Percentiles rank a stretch among this genome's conserved stretches.
Conservation (phyloP, 2,888 invertebrate genomes). For the Dynastes grantii region DNA sequence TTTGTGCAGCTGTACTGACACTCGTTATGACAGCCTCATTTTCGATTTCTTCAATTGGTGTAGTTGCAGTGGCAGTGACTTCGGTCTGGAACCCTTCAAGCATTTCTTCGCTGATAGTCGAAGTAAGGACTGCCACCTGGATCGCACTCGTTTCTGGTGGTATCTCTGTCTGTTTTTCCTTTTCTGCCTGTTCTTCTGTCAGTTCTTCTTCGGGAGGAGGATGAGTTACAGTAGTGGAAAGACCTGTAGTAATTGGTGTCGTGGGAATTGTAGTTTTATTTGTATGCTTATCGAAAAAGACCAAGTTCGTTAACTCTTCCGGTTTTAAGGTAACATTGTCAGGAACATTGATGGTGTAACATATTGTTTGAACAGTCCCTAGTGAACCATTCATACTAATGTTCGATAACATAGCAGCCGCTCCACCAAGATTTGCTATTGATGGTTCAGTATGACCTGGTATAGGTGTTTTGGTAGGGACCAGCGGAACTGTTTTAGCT, state of each 20-base stretch:
- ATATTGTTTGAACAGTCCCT: neutral
- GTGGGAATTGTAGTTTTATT: conserved; percentile 14
- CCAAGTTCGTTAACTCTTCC: conserved; percentile 8
- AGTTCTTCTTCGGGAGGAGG: neutral
- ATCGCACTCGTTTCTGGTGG: neutral
- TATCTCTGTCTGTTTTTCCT: neutral
- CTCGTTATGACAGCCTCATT: neutral
- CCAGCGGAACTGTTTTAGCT: too few species aligned
- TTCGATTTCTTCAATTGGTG: neutral
- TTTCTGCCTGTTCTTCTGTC: neutral
- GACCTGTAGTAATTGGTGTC: neutral
- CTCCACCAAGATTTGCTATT: neutral
- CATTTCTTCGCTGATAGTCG: conserved; percentile 1
- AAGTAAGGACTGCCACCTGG: neutral
- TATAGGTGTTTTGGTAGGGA: too few species aligned
- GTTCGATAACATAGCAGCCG: neutral
- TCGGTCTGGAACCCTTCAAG: neutral
- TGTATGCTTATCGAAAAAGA: conserved; percentile 1
- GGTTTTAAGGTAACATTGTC: neutral
- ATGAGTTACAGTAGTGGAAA: neutral
- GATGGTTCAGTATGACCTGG: too few species aligned
- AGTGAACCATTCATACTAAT: neutral
- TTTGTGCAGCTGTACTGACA: neutral
- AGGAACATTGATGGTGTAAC: neutral
- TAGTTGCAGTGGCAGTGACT: neutral